These are phyloP conservation scores for Furcula furcula DNA, from an alignment of 2,888 invertebrate genomes.

Conservation along the genomic window DNA sequence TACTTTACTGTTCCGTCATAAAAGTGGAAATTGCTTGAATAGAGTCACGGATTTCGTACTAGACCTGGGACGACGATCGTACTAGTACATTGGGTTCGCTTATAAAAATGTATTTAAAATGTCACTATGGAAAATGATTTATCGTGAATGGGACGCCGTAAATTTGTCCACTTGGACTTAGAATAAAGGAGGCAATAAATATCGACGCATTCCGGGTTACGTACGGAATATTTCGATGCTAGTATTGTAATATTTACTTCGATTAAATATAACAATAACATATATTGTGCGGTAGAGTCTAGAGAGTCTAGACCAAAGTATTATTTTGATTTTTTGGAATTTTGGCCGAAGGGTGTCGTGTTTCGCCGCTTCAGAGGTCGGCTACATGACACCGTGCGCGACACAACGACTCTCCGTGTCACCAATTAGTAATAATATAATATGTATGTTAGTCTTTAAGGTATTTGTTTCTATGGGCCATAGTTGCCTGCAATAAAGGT, in stretches of 20 bases:
- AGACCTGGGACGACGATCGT: constrained; percentile 28
- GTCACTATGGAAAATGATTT: constrained; percentile 74
- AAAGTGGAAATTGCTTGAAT: constrained; percentile 20
- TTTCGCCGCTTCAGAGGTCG: too few relatives aligned
- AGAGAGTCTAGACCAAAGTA: too few relatives aligned
- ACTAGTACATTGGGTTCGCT: constrained; percentile 66
- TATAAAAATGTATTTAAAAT: constrained; percentile 82
- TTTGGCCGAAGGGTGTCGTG: too few relatives aligned
- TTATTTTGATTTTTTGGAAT: too few relatives aligned
- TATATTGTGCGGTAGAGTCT: too few relatives aligned
- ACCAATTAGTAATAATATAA: too few relatives aligned
- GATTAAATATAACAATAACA: too few relatives aligned
- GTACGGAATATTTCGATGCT: constrained; percentile 10
- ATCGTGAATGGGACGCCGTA: constrained; percentile 69
- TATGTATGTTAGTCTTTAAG: too few relatives aligned
- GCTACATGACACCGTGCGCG: too few relatives aligned
- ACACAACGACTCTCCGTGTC: too few relatives aligned
- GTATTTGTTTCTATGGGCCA: too few relatives aligned
- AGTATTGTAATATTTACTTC: constrained; percentile 14
- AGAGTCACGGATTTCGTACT: constrained; percentile 20
- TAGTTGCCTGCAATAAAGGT: too few relatives aligned
- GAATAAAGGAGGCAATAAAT: constrained; percentile 68
- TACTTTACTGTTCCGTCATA: constrained; percentile 13
- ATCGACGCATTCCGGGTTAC: constrained; percentile 24
- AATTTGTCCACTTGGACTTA: constrained; percentile 76